A percentile compares a stretch with the other conserved stretches of the same genome.
Conservation (phyloP, 2,797 vertebrate species). For the Channallabes apus region DNA sequence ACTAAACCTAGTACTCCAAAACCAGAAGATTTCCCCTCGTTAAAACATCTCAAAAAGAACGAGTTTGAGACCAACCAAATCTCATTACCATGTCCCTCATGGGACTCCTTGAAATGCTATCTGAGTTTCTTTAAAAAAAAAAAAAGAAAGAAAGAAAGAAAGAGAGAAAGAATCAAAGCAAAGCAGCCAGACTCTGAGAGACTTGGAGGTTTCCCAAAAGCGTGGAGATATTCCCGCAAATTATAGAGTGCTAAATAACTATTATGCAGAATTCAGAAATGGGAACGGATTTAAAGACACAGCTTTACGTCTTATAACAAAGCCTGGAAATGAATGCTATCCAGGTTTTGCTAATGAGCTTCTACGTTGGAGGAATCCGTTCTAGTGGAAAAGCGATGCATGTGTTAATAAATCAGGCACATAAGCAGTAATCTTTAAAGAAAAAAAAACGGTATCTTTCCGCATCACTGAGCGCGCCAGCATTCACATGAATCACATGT, state of each 20-base stretch:
- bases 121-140: neutral
- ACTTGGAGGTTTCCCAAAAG: conserved; percentile 41
- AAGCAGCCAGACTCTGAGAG: conserved; percentile 28
- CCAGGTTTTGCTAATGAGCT: conserved; percentile 25
- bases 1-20: conserved; percentile 25
- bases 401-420: conserved; percentile 73
- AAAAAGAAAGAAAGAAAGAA: neutral
- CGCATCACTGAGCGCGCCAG: conserved; percentile 66
- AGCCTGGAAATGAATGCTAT: neutral
- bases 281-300: neutral
- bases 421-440: conserved; percentile 62
- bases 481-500: conserved; percentile 61
- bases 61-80: conserved; percentile 15
- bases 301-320: neutral
- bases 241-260: conserved; percentile 39
- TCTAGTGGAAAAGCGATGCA: conserved; percentile 42
- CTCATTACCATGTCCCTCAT: conserved; percentile 21
- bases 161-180: neutral
- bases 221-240: conserved; percentile 38
- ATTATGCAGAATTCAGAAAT: conserved; percentile 24
- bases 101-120: conserved; percentile 28
- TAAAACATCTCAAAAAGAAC: conserved; percentile 15
- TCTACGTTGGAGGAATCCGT: neutral
- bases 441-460: conserved; percentile 63
- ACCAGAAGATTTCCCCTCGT: conserved; percentile 9